phyloP scores from a whole-genome alignment of 1,140 invertebrate species.

The Tetramorium simillimum region DNA sequence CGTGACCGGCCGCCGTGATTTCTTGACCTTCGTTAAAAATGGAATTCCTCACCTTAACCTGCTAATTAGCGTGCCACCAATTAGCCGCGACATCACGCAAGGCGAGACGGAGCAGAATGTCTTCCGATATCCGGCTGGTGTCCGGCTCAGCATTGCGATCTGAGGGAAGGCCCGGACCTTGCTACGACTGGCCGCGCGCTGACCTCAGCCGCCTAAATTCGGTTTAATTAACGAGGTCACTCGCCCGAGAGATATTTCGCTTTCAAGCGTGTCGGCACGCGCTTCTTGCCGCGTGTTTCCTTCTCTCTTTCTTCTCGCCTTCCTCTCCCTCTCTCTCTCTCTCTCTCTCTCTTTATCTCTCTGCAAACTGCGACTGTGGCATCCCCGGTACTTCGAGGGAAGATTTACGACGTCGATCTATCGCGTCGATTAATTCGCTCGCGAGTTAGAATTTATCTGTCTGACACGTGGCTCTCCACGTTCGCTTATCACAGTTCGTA shows the following conservation, averaged over 20 bases:
- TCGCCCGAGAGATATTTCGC: conserved; percentile 20
- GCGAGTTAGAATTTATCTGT: neutral
- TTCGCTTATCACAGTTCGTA: neutral
- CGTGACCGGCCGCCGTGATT: neutral
- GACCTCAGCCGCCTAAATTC: conserved; percentile 76
- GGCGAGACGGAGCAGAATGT: conserved; percentile 37
- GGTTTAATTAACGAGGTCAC: conserved; percentile 64
- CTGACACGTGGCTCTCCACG: neutral
- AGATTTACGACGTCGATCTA: conserved; percentile 12
- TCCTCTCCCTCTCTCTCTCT: too few relatives aligned
- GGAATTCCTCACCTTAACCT: conserved; percentile 69
- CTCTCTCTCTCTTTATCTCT: neutral
- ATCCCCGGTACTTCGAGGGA: neutral
- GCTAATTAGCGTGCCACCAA: conserved; percentile 67
- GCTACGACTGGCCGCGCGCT: conserved; percentile 33
- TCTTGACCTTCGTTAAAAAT: conserved; percentile 68
- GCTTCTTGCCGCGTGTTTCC: neutral
- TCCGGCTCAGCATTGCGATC: conserved; percentile 14
- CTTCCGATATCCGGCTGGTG: conserved; percentile 65
- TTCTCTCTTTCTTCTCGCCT: neutral
- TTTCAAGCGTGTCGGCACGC: conserved; percentile 2
- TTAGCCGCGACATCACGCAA: conserved; percentile 65
- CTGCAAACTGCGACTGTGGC: neutral
- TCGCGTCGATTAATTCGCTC: conserved; percentile 21
- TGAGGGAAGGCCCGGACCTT: conserved; percentile 58